A percentile compares a stretch with the other conserved stretches of the same genome.
These are phyloP conservation scores for Stictonetta naevosa DNA, from an alignment of 2,113 vertebrate genomes.

Conservation along the genomic window DNA sequence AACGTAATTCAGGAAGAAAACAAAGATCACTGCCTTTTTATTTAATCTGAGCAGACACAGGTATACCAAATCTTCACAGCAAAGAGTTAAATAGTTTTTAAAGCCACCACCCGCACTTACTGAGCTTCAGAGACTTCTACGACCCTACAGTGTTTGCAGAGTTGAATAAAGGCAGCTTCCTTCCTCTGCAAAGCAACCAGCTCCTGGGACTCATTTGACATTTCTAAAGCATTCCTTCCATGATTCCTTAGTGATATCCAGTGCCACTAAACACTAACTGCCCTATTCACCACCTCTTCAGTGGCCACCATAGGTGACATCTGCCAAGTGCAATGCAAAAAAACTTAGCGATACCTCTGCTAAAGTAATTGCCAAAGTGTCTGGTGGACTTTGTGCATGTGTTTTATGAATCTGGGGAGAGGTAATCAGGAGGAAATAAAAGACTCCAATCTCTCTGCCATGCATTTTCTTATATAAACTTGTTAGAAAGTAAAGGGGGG, in stretches of 20 bases:
- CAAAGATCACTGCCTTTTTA: background rate
- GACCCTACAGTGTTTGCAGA: background rate
- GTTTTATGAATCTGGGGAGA: background rate
- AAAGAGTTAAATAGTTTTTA: background rate
- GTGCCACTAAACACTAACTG: background rate
- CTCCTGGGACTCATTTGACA: background rate
- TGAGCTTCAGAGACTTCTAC: background rate
- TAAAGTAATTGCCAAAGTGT: fast-evolving
- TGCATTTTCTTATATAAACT: background rate
- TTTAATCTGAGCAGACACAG: background rate
- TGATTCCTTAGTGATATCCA: background rate
- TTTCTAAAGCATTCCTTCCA: slow-evolving; percentile 26
- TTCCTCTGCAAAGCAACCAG: background rate
- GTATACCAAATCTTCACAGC: background rate
- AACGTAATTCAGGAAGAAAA: background rate
- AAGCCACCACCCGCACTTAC: background rate
- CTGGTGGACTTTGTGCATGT: background rate
- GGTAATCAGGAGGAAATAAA: background rate
- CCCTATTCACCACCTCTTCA: background rate
- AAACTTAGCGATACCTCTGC: background rate
- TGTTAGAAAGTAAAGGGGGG: background rate
- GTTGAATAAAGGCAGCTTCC: background rate
- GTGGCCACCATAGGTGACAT: background rate
- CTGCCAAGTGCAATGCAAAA: background rate
- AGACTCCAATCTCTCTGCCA: background rate